Evolutionary conservation across 2,888 invertebrate species (phyloP), one percentile per base, ranked within the genome.

Genomic region (Autographa pulchrina): DNA sequence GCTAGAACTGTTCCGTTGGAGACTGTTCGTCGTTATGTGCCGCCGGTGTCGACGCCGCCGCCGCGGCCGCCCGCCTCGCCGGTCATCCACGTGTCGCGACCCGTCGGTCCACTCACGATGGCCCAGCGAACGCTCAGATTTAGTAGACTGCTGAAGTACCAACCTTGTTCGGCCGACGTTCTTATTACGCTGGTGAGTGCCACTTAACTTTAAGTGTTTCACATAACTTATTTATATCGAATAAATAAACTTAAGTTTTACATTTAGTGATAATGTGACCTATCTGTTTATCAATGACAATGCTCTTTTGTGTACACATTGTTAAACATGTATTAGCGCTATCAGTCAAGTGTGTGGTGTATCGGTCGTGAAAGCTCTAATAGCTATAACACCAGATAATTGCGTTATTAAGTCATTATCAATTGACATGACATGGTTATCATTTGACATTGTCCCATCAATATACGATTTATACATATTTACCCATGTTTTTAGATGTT

Each of bases 1-100:
- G 97, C 98, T 11, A 96, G 97, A 83, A 97, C 97, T 38, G 97
- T 98, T 65, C 98, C 98, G 0, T 85, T 98, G 74, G 97, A 97
- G 84, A 98, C 98, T 0, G 98, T 98, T 0, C 96, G 92, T 25
- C 94, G 96, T 41, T 92, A 88, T 80, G 89, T 93, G 9, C 91
- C 91, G 20, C 96, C 96, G 32, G 84, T 91, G 61, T 96, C 96
- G 56, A 96, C 96, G 0, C 95, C 96, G 65, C 93, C 93, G 16
- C 90, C 93, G 56, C 93, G 91, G 0, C 89, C 92, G 78, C 90
- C 91, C 14, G 92, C 93, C 65, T 93, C 95, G 32, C 92, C 94
- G 79, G 93, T 94, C 52, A 94, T 96, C 62, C 93, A 95, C 70
- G 85, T 93, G 86, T 87, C 96, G 79, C 82, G 92, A 86, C 87